Conservation (phyloP, 1,140 invertebrate species). For the Nephila pilipes region DNA sequence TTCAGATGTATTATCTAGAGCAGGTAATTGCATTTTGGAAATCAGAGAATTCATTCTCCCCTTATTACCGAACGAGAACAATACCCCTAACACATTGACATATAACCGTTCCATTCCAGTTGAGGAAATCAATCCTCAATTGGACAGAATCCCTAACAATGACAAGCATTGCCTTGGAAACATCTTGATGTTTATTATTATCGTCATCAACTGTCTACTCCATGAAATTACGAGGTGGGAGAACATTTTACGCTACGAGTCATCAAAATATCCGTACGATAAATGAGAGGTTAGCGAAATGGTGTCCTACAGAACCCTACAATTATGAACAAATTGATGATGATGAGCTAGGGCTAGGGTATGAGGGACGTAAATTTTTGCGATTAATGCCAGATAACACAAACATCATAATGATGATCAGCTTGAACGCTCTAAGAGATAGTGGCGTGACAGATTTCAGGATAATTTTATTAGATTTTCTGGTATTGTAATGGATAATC, state of each 20-base stretch:
- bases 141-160: neutral
- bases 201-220: conserved; percentile 36
- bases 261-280: conserved; percentile 50
- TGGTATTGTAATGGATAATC: neutral
- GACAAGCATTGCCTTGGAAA: neutral
- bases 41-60: neutral
- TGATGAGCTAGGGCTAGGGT: neutral
- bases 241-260: conserved; percentile 4
- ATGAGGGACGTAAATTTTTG: conserved; percentile 37
- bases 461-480: neutral
- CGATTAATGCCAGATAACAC: conserved; percentile 2
- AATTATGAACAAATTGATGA: conserved; percentile 48
- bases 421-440: neutral
- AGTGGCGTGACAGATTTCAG: neutral
- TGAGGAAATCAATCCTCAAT: conserved; percentile 31
- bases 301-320: conserved; percentile 19
- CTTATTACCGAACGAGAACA: neutral
- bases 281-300: conserved; percentile 52
- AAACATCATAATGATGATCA: neutral
- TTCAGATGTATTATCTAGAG: neutral
- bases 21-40: neutral
- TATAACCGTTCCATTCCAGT: neutral
- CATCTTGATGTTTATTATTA: conserved; percentile 41
- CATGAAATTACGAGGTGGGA: conserved; percentile 29
- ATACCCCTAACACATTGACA: neutral